A percentile compares a stretch with the other conserved stretches of the same genome.
phyloP scores from a whole-genome alignment of 1,140 invertebrate genomes.

The Bombus pyrosoma region DNA sequence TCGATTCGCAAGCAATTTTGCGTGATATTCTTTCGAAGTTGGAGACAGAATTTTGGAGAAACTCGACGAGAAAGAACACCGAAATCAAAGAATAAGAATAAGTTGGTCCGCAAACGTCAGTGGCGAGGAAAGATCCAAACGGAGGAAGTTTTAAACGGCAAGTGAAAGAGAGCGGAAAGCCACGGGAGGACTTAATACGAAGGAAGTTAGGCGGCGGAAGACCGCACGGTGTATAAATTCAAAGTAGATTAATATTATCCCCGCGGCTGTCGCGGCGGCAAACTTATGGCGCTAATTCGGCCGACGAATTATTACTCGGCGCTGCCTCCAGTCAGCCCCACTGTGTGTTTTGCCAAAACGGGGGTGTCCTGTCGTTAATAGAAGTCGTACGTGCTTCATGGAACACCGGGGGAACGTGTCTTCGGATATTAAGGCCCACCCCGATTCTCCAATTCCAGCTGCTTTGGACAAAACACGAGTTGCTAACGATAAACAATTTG shows the following conservation, averaged over 20 bases:
- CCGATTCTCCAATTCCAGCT: background rate
- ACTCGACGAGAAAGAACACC: too few species aligned
- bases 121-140: background rate
- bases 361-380: slow-evolving; percentile 64
- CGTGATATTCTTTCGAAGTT: too few species aligned
- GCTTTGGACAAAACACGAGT: background rate
- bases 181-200: slow-evolving; percentile 52
- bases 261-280: slow-evolving; percentile 75
- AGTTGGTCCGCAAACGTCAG: background rate
- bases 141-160: background rate
- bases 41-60: too few species aligned
- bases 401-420: slow-evolving; percentile 37
- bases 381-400: slow-evolving; percentile 64
- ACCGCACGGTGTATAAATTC: slow-evolving; percentile 76
- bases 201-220: slow-evolving; percentile 56
- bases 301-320: slow-evolving; percentile 78
- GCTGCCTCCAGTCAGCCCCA: slow-evolving; percentile 56
- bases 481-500: background rate
- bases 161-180: slow-evolving; percentile 32
- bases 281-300: slow-evolving; percentile 81
- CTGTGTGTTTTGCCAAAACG: slow-evolving; percentile 64
- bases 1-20: too few species aligned
- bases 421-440: slow-evolving; percentile 41
- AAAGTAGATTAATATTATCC: slow-evolving; percentile 81
- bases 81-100: background rate